Conservation (phyloP, 2,888 invertebrate genomes). For the Octodonta nipae region DNA sequence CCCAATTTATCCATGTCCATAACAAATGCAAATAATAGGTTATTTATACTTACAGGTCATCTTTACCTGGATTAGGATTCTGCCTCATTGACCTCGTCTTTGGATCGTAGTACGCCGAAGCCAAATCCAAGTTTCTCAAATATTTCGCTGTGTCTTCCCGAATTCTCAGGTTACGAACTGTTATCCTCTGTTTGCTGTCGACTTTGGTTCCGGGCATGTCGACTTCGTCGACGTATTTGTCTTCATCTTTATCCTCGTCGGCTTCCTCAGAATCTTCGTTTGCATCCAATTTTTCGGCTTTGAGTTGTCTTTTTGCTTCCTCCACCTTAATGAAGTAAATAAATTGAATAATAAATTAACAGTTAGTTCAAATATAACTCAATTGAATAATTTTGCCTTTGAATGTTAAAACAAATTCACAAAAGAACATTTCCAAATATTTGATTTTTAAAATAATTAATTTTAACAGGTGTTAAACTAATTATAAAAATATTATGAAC, state of each 20-base stretch:
- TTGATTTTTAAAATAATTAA: no score
- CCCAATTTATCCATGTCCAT: no score
- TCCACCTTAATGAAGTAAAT: conserved; percentile 87
- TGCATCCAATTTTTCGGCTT: conserved; percentile 74
- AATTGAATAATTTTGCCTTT: no score
- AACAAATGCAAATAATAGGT: conserved; percentile 3
- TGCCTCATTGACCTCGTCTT: conserved; percentile 98
- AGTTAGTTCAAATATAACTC: no score
- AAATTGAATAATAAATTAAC: no score
- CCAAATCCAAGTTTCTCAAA: conserved; percentile 86
- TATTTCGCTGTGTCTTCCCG: conserved; percentile 99
- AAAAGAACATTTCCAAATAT: no score
- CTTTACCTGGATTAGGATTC: conserved; percentile 31
- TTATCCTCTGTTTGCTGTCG: conserved; percentile 97
- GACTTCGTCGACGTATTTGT: conserved; percentile 83
- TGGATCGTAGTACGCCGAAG: conserved; percentile 97
- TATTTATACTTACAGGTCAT: conserved; percentile 27
- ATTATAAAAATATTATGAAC: no score
- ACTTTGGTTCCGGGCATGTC: conserved; percentile 99
- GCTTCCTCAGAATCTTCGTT: conserved; percentile 48
- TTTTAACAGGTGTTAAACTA: no score
- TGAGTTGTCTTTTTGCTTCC: conserved; percentile 78
- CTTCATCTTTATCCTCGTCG: conserved; percentile 75
- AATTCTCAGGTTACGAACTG: conserved; percentile 93
- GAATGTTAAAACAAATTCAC: no score